Evolutionary conservation across 2,113 vertebrate species (phyloP), one percentile per base, ranked within the genome.

Genomic region (Addax nasomaculatus): DNA sequence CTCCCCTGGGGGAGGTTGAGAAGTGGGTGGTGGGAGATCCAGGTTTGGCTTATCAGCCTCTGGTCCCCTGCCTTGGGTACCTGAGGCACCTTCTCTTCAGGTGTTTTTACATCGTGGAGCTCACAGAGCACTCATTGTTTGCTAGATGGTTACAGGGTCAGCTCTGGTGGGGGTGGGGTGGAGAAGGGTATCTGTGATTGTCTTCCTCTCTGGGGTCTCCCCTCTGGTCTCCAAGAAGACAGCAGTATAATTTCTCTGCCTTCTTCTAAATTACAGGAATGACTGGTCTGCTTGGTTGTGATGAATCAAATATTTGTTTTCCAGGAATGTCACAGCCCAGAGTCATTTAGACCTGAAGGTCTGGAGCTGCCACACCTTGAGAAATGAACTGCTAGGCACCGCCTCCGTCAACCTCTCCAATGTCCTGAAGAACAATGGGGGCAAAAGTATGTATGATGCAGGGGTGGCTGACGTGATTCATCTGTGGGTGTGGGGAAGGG

Each of bases 341-440:
- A 99, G 99, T 97, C 99, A 98, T 81, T 98, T 99, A 98, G 99
- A 99, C 43, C 98, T 99, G 98, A 99, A 99, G 99, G 98, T 99
- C 97, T 99, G 99, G 99, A 99, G 99, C 98, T 99, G 99, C 98
- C 99, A 99, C 98, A 99, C 99, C 23, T 98, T 99, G 98, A 99
- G 99, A 97, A 99, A 99, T 85, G 99, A 99, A 98, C 99, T 99
- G 30, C 99, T 99, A 97, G 99, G 99, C 92, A 99, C 99, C 0
- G 99, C 99, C 23, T 99, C 99, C 5, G 96, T 99, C 94, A 99
- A 99, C 98, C 99, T 99, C 12, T 98, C 99, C 98, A 99, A 98
- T 94, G 98, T 99, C 5, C 98, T 99, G 96, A 99, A 99, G 95
- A 99, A 99, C 92, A 99, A 99, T 25, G 98, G 99, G 2, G 99